Conservation (phyloP, 2,888 invertebrate species). For the Glyphotaelius pellucidus region DNA sequence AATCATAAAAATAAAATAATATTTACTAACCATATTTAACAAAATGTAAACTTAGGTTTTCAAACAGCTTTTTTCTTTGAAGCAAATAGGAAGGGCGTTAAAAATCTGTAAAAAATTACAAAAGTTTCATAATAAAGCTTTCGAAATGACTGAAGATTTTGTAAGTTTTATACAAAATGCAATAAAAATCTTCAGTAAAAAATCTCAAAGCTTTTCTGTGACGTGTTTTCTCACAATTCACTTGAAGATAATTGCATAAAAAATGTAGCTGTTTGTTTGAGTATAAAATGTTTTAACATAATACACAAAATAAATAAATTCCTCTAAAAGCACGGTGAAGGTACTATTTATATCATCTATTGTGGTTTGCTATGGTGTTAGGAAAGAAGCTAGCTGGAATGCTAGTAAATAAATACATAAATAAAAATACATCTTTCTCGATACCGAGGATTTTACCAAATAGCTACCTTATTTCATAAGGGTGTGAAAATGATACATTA, state of each 20-base stretch:
- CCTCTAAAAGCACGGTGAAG: not conserved
- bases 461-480: conserved; percentile 6
- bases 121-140: not conserved
- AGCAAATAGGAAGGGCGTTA: conserved; percentile 8
- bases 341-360: not conserved
- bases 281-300: not conserved
- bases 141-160: not conserved
- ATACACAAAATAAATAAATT: not conserved
- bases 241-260: not conserved
- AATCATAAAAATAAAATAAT: not conserved
- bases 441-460: not conserved
- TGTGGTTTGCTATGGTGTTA: not conserved
- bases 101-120: not conserved
- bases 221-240: not conserved
- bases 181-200: not conserved
- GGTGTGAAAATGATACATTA: conserved; percentile 15
- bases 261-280: not conserved
- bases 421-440: not conserved
- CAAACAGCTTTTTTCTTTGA: not conserved
- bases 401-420: not conserved
- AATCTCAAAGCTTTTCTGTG: not conserved
- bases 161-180: not conserved
- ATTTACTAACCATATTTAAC: not conserved
- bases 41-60: not conserved
- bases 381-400: not conserved